Conservation (phyloP, 2,797 vertebrate genomes). For the Microctenopoma lineatum region DNA sequence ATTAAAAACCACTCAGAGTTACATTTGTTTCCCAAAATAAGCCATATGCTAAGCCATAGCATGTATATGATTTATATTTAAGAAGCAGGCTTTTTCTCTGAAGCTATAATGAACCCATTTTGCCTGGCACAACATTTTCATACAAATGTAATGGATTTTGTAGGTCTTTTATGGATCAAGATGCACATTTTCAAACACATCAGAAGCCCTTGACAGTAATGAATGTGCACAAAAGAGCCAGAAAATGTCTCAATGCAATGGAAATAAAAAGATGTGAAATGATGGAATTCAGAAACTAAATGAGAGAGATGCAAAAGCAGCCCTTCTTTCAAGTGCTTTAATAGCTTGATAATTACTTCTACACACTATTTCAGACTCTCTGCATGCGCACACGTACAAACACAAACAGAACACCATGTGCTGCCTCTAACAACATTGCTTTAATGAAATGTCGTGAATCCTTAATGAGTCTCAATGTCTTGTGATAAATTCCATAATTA, state of each 20-base stretch:
- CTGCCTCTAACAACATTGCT: constrained; percentile 84
- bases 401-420: constrained; percentile 82
- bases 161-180: constrained; percentile 47
- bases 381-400: constrained; percentile 70
- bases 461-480: constrained; percentile 90
- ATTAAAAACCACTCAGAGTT: constrained; percentile 2
- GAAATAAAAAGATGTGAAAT: constrained; percentile 19
- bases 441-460: constrained; percentile 87
- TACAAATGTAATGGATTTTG: constrained; percentile 52
- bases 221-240: constrained; percentile 48
- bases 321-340: constrained; percentile 73
- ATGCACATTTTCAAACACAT: constrained; percentile 54
- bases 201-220: constrained; percentile 58
- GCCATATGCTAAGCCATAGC: constrained; percentile 2
- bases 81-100: constrained; percentile 18
- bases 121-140: constrained; percentile 47
- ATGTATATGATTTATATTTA: constrained; percentile 31
- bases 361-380: constrained; percentile 66
- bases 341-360: constrained; percentile 76
- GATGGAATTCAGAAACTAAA: constrained; percentile 62
- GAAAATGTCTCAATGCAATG: constrained; percentile 38
- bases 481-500: constrained; percentile 97
- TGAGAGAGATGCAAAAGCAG: constrained; percentile 60
- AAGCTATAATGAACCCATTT: constrained; percentile 42
- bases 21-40: constrained; percentile 21